Percentiles rank a stretch among this genome's conserved stretches.
Conservation (phyloP, 1,140 invertebrate genomes). For the Zaprionus taronus region DNA sequence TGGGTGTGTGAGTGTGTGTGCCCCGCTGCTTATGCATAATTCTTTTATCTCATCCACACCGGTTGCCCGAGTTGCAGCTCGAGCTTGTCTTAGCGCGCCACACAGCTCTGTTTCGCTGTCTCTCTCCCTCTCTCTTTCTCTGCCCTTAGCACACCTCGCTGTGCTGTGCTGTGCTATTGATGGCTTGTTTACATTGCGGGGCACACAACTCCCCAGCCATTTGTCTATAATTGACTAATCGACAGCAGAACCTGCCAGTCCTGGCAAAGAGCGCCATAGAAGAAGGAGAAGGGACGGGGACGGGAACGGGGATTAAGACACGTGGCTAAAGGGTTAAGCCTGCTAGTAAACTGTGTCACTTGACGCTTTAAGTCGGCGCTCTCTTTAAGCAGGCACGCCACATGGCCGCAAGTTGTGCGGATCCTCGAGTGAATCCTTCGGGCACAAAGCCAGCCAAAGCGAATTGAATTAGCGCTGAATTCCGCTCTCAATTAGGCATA, state of each 20-base stretch:
- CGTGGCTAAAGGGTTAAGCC: neutral
- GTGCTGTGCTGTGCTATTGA: slow-evolving; percentile 74
- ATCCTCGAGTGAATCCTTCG: neutral
- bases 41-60: slow-evolving; percentile 70
- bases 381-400: slow-evolving; percentile 23
- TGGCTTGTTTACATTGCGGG: slow-evolving; percentile 76
- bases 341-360: slow-evolving; percentile 57
- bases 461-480: slow-evolving; percentile 73
- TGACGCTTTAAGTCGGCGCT: slow-evolving; percentile 6
- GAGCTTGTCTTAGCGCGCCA: slow-evolving; percentile 1
- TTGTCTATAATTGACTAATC: slow-evolving; percentile 81
- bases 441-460: slow-evolving; percentile 26
- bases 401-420: neutral
- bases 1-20: neutral
- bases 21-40: slow-evolving; percentile 72
- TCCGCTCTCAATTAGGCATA: slow-evolving; percentile 77
- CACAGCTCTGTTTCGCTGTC: neutral
- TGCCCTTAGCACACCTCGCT: neutral
- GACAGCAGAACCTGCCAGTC: slow-evolving; percentile 49
- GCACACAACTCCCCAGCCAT: slow-evolving; percentile 67
- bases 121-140: neutral
- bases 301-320: too few species aligned
- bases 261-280: neutral
- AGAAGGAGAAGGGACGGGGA: neutral
- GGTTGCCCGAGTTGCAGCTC: slow-evolving; percentile 8